Evolutionary conservation across 2,797 vertebrate genomes (phyloP).

Genomic region (Helostoma temminkii): DNA sequence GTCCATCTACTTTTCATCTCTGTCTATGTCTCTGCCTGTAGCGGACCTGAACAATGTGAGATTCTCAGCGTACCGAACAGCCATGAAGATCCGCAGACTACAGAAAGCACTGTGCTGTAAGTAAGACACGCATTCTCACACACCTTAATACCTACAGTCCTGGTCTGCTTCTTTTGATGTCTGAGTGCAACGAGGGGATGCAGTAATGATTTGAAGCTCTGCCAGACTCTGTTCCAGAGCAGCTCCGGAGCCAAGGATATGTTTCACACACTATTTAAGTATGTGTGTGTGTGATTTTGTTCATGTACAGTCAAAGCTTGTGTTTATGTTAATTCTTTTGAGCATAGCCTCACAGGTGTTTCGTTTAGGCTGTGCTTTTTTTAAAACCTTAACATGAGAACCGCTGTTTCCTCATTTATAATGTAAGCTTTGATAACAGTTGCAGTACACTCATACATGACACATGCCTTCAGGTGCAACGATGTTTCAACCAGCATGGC

Average conservation of each 20-base stretch:
- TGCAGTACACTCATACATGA: slow-evolving; percentile 1
- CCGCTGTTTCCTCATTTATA: slow-evolving; percentile 41
- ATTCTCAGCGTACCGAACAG: slow-evolving; percentile 97
- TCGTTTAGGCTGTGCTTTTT: slow-evolving; percentile 22
- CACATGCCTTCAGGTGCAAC: slow-evolving; percentile 39
- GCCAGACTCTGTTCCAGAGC: slow-evolving; percentile 59
- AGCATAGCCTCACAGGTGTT: slow-evolving; percentile 55
- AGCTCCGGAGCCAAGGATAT: slow-evolving; percentile 36
- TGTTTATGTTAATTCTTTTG: slow-evolving; percentile 51
- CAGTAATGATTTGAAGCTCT: slow-evolving; percentile 62
- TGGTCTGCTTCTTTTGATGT: slow-evolving; percentile 57
- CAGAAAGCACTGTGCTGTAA: slow-evolving; percentile 97
- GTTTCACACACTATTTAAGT: slow-evolving; percentile 30
- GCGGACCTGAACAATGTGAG: slow-evolving; percentile 97
- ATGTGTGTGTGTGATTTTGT: slow-evolving; percentile 24
- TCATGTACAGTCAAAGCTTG: slow-evolving; percentile 41
- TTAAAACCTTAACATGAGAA: not conserved
- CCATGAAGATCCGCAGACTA: slow-evolving; percentile 97
- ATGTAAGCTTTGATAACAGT: slow-evolving; percentile 51
- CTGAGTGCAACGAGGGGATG: slow-evolving; percentile 41
- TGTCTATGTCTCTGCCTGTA: slow-evolving; percentile 67
- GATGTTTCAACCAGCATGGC: slow-evolving; percentile 36
- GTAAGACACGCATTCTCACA: slow-evolving; percentile 71
- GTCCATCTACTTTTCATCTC: slow-evolving; percentile 29
- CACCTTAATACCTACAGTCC: slow-evolving; percentile 40